Evolutionary conservation across 2,113 vertebrate genomes (phyloP).

Genomic region (Callipepla californica): DNA sequence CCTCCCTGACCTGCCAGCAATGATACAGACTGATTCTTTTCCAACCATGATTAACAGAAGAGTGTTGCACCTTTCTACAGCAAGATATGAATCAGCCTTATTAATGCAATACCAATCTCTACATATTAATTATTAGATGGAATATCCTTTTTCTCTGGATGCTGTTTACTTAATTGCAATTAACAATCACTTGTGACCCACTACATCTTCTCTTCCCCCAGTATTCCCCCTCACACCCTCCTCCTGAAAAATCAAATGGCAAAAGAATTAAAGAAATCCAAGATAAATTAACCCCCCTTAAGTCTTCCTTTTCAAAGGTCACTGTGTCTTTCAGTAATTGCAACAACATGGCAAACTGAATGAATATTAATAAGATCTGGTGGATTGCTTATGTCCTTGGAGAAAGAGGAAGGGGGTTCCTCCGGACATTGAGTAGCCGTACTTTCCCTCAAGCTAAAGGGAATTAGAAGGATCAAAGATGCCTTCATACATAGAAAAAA

Average conservation of each 20-base stretch:
- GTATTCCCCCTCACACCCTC: background rate
- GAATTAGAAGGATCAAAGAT: background rate
- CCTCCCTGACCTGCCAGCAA: conserved; percentile 20
- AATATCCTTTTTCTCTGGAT: conserved; percentile 67
- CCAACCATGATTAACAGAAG: conserved; percentile 26
- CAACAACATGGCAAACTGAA: conserved; percentile 68
- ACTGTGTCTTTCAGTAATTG: conserved; percentile 72
- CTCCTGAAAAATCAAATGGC: conserved; percentile 53
- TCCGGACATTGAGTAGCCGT: conserved; percentile 39
- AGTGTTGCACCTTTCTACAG: conserved; percentile 32
- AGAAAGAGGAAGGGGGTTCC: conserved; percentile 21
- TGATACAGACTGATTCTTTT: conserved; percentile 8
- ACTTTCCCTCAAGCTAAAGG: conserved; percentile 33
- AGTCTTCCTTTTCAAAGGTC: conserved; percentile 72
- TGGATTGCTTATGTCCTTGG: conserved; percentile 57
- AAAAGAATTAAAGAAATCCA: conserved; percentile 65
- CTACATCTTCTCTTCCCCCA: conserved; percentile 36
- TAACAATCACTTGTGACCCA: conserved; percentile 73
- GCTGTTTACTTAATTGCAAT: conserved; percentile 72
- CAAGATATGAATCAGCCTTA: conserved; percentile 65
- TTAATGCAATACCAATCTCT: conserved; percentile 62
- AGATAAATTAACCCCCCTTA: conserved; percentile 54
- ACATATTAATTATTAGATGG: conserved; percentile 70
- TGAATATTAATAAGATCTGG: conserved; percentile 71
- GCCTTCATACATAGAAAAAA: background rate